phyloP scores from a whole-genome alignment of 2,888 invertebrate species.

The Carpatolechia fugitivella region DNA sequence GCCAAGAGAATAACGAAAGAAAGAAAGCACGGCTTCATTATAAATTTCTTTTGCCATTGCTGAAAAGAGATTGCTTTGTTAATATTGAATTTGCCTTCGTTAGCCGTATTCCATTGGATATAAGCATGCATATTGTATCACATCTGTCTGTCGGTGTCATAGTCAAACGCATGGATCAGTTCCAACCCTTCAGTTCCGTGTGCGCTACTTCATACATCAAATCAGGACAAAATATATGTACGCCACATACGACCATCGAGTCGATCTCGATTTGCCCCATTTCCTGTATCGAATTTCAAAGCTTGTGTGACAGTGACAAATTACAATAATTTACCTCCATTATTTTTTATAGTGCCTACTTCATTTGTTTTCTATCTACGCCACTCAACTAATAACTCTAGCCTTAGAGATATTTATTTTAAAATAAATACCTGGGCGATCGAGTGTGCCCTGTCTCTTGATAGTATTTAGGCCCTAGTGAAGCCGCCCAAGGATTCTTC shows the following conservation, averaged over 20 bases:
- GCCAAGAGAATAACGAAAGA: neutral
- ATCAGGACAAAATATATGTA: neutral
- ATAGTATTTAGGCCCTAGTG: no score
- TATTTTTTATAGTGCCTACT: neutral
- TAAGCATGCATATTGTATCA: neutral
- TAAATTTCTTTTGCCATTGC: neutral
- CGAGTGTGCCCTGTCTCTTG: no score
- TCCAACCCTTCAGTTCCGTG: neutral
- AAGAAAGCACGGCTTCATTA: neutral
- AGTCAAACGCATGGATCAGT: neutral
- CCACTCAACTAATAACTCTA: no score
- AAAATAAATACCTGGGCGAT: no score
- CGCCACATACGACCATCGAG: neutral
- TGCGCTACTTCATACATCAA: neutral
- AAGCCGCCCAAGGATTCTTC: no score
- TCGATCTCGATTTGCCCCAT: conserved; percentile 7
- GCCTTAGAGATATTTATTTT: no score
- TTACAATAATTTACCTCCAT: neutral
- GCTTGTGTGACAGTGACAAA: conserved; percentile 9
- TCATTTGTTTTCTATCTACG: no score
- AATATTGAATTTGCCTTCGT: neutral
- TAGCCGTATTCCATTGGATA: neutral
- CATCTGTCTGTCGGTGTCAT: neutral
- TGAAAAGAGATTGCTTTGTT: neutral
- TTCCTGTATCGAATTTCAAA: conserved; percentile 10